Base-by-base conservation (phyloP, 2,888 invertebrate genomes). In the Phortica magna region DNA sequence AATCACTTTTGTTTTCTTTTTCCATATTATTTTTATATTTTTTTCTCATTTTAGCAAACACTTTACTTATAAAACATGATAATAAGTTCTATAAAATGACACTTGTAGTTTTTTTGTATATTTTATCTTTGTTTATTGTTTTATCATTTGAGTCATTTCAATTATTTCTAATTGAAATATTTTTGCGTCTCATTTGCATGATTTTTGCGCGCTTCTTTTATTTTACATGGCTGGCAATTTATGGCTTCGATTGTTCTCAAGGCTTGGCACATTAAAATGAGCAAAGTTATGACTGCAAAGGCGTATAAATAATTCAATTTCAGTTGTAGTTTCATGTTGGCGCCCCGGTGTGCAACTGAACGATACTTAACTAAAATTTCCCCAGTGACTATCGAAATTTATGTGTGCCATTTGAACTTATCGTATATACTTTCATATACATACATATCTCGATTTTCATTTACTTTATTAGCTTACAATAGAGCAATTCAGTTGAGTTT, bases 211-310 rank as follows among this genome's bases (percentile, higher is more conserved):
- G 83, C 86, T 74, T 84, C 84, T 39, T 82, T 75, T 39, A 87
- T 70, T 76, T 85, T 84, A 42, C 85, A 86, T 10, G 85, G 81
- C 73, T 82, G 83, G 55, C 87, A 87, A 77, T 85, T 87, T 74
- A 86, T 77, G 48, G 81, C 82, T 53, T 53, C 70, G 70, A 31
- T 14, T 53, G 48, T 53, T 19, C 14, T 19, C 53, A 10, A 31
- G 14, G 4, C 22, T 6, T 17, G 17, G 9, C 59, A 48, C 22
- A 70, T 9, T 53, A 70, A 53, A 70, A 70, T 31, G 19, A 70
- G 48, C 17, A 41, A 70, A 53, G 14, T 7, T 70, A 53, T 10
- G 9, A 41, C 64, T 59, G 14, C 64, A 64, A 10, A 22, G 0
- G 39, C 19, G 14, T 64, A 31, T 14, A 64, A 64, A 64, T 64